phyloP scores from a whole-genome alignment of 2,888 invertebrate genomes.

The Aproaerema taeniolella region DNA sequence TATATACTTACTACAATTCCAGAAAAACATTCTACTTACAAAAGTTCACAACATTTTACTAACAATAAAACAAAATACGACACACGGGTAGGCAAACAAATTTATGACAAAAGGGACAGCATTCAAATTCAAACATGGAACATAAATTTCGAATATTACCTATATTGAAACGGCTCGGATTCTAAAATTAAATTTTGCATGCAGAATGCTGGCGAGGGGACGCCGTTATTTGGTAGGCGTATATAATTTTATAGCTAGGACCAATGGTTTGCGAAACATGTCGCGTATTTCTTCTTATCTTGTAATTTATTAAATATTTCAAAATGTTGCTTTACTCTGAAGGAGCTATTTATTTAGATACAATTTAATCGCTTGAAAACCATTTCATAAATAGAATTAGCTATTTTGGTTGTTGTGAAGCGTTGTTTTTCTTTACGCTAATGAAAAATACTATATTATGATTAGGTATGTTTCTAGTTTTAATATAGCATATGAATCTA shows the following conservation, averaged over 20 bases:
- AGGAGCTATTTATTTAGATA: no score
- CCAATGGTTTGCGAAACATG: conserved; percentile 71
- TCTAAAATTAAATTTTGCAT: conserved; percentile 77
- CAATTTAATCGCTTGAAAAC: no score
- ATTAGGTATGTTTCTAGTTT: no score
- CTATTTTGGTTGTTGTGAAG: no score
- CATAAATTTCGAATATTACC: conserved; percentile 73
- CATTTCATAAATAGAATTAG: no score
- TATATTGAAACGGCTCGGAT: conserved; percentile 70
- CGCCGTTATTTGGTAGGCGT: conserved; percentile 74
- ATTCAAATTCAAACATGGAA: conserved; percentile 61
- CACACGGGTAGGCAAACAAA: conserved; percentile 29
- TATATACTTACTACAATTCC: no score
- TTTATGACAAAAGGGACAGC: conserved; percentile 39
- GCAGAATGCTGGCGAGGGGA: conserved; percentile 56
- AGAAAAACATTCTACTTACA: conserved; percentile 1
- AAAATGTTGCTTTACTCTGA: no score
- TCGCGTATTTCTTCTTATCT: conserved; percentile 46
- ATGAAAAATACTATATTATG: no score
- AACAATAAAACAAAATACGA: conserved; percentile 21
- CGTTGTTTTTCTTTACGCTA: no score
- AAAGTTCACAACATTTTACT: conserved; percentile 19
- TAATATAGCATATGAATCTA: no score
- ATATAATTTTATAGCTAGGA: conserved; percentile 75
- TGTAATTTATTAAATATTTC: conserved; percentile 36